These are phyloP conservation scores for Nesospiza acunhae DNA, from an alignment of 2,113 vertebrate genomes.

Conservation along the genomic window DNA sequence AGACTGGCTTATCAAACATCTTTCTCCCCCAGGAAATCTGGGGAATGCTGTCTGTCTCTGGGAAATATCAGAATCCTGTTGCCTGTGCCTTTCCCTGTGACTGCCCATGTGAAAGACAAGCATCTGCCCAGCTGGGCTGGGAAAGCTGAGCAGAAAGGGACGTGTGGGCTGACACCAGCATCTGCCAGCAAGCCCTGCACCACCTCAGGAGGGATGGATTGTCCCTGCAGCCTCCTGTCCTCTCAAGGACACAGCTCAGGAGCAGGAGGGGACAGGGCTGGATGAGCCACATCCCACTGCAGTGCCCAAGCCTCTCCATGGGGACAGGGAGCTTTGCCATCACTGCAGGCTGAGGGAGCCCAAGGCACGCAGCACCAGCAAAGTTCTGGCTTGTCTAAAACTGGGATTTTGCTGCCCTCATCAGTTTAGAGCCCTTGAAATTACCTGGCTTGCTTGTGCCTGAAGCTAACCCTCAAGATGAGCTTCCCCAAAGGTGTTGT, in stretches of 20 bases:
- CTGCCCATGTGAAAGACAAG: background rate
- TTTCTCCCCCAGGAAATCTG: background rate
- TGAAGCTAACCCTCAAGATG: background rate
- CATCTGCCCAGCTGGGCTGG: background rate
- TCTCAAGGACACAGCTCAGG: background rate
- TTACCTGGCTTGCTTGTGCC: background rate
- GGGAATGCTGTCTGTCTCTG: background rate
- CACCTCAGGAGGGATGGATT: rapidly evolving
- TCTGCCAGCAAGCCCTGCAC: background rate
- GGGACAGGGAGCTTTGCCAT: background rate
- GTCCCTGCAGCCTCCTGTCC: background rate
- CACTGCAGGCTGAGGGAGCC: background rate
- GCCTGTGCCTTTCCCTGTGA: background rate
- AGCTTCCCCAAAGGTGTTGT: background rate
- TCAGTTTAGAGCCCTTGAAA: background rate
- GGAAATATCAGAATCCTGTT: background rate
- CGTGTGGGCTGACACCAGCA: background rate
- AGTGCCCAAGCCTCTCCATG: rapidly evolving
- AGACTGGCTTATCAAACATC: background rate
- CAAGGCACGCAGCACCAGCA: background rate
- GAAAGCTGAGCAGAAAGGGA: background rate
- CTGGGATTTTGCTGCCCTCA: background rate
- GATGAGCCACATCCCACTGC: rapidly evolving
- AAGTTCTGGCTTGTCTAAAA: background rate
- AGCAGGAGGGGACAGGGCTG: background rate